These are phyloP conservation scores for Epirrita christyi DNA, from an alignment of 2,888 invertebrate species.

Conservation along the genomic window DNA sequence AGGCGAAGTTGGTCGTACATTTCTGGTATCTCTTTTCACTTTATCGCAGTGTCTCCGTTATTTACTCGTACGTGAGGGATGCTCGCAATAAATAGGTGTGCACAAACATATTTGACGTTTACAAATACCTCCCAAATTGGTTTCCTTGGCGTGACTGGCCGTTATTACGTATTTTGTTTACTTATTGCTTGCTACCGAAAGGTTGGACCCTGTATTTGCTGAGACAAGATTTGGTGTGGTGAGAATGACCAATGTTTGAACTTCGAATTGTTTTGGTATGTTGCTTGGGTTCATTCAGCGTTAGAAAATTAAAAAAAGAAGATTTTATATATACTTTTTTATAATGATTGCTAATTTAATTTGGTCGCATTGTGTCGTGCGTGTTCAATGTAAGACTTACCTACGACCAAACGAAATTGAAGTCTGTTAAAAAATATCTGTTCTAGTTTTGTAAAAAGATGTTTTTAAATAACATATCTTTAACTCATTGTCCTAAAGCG, in stretches of 20 bases:
- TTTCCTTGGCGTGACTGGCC: conserved; percentile 79
- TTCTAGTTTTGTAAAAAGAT: no score
- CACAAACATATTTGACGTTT: conserved; percentile 83
- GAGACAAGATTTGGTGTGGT: conserved; percentile 45
- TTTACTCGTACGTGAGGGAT: conserved; percentile 83
- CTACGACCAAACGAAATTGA: no score
- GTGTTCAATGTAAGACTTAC: no score
- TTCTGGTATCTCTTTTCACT: conserved; percentile 82
- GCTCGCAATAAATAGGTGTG: conserved; percentile 82
- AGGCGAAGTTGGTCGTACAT: conserved; percentile 60
- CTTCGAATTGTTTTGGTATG: conserved; percentile 1
- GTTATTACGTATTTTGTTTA: conserved; percentile 77
- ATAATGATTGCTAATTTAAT: no score
- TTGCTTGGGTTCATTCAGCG: not conserved
- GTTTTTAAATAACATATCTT: not conserved
- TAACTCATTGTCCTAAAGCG: conserved; percentile 5
- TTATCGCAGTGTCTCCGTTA: conserved; percentile 82
- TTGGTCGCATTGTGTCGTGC: no score
- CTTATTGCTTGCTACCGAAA: conserved; percentile 64
- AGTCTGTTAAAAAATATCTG: no score
- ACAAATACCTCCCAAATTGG: conserved; percentile 82
- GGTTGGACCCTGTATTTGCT: conserved; percentile 49
- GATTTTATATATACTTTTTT: no score
- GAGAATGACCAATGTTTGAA: conserved; percentile 11
- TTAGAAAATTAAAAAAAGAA: no score